Evolutionary conservation across 2,113 vertebrate species (phyloP).

Genomic region (Notarius lentiginosus): DNA sequence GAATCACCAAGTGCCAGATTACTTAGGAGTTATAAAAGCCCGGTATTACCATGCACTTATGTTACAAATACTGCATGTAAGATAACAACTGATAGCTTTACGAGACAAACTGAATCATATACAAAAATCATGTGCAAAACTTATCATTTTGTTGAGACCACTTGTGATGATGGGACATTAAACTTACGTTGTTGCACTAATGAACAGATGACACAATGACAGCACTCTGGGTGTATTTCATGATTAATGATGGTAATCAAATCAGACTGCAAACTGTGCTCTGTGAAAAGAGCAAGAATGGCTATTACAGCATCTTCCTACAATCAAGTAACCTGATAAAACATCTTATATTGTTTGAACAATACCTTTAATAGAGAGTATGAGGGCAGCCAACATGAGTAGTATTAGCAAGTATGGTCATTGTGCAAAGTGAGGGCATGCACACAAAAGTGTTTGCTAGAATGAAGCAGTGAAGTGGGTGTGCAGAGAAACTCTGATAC

Average conservation of each 20-base stretch:
- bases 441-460: neutral
- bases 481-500: neutral
- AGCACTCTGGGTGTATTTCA: neutral
- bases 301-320: neutral
- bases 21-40: slow-evolving; percentile 66
- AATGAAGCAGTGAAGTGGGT: neutral
- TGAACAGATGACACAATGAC: neutral
- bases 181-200: neutral
- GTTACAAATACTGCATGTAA: neutral
- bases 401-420: neutral
- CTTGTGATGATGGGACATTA: neutral
- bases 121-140: neutral
- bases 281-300: neutral
- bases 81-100: neutral
- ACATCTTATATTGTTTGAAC: neutral
- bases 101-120: neutral
- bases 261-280: neutral
- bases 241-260: neutral
- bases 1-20: slow-evolving; percentile 55
- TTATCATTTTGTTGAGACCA: too few species aligned
- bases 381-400: neutral
- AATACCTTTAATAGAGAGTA: neutral
- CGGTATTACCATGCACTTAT: neutral
- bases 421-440: neutral
- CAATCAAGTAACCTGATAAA: neutral